phyloP scores from a whole-genome alignment of 1,140 invertebrate genomes.

The Drosophila asahinai region DNA sequence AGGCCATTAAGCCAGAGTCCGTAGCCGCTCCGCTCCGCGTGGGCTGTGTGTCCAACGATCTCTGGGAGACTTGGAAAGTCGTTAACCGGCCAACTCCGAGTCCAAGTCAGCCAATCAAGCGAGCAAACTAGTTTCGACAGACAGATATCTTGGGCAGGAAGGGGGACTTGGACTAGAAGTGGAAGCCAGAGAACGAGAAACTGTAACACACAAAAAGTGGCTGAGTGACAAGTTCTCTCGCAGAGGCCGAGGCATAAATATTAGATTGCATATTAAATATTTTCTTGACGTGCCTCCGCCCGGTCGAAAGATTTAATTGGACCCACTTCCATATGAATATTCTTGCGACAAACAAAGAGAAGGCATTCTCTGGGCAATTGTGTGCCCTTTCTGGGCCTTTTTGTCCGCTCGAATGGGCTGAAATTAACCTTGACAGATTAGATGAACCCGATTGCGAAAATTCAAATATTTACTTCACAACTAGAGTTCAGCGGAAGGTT shows the following conservation, averaged over 20 bases:
- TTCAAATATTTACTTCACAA: slow-evolving; percentile 36
- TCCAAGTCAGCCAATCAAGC: slow-evolving; percentile 60
- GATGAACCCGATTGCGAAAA: slow-evolving; percentile 41
- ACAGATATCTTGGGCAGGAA: slow-evolving; percentile 38
- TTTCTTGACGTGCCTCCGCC: slow-evolving; percentile 16
- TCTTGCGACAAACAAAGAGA: slow-evolving; percentile 6
- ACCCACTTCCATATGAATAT: neutral
- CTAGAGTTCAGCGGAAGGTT: neutral
- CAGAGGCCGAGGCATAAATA: slow-evolving; percentile 29
- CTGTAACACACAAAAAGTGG: slow-evolving; percentile 62
- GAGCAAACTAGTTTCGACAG: slow-evolving; percentile 73
- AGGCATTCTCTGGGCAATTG: slow-evolving; percentile 21
- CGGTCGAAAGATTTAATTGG: slow-evolving; percentile 37
- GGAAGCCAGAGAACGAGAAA: slow-evolving; percentile 39
- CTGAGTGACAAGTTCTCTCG: slow-evolving; percentile 72
- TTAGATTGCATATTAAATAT: slow-evolving; percentile 47
- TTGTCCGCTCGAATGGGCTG: slow-evolving; percentile 45
- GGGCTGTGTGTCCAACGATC: slow-evolving; percentile 48
- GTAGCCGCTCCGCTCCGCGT: slow-evolving; percentile 39
- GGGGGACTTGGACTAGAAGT: neutral
- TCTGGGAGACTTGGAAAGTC: slow-evolving; percentile 68
- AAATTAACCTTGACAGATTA: slow-evolving; percentile 72
- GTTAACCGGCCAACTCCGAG: slow-evolving; percentile 59
- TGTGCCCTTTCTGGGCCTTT: slow-evolving; percentile 18
- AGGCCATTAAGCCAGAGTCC: slow-evolving; percentile 55